Evolutionary conservation across 2,797 vertebrate species (phyloP), one percentile per base, ranked within the genome.

Genomic region (Sebastiscus albofasciatus): DNA sequence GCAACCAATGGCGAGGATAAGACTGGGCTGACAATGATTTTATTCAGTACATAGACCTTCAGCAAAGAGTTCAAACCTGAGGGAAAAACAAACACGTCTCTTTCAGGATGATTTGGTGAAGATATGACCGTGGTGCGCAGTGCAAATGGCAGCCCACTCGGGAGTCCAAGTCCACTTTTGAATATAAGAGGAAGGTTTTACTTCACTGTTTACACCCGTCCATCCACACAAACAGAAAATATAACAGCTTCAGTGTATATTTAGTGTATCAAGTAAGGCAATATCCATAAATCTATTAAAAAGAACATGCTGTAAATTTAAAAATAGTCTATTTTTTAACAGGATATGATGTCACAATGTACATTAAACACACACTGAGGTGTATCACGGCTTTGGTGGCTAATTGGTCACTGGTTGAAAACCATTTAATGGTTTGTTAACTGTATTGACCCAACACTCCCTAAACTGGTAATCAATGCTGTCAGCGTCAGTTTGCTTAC

Each of bases 1-100:
- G 96, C 95, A 96, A 96, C 95, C 89, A 84, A 67, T 81, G 89
- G 92, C 80, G 85, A 79, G 91, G 91, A 92, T 91, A 91, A 87
- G 87, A 86, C 80, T n/a, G 54, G 46, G 88, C 85, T 91, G 85
- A 93, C 87, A 92, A 90, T 89, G 90, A 90, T 91, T 92, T 87
- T 87, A 91, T 92, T 93, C 90, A 92, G 80, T 66, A 82, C 83
- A 80, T 75, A 87, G 85, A 94, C 93, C 91, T 91, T 93, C 81
- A 86, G 89, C 84, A 79, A 74, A 92, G 92, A 93, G 92, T 93
- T 94, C 87, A 92, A 85, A 95, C 77, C 85, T 90, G 88, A 88
- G 84, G 84, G 82, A 86, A 86, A 92, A 88, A 90, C 82, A 92
- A 90, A 89, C 82, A 86, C 13, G 58, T 75, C 87, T 90, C 83